phyloP scores from a whole-genome alignment of 2,888 invertebrate genomes.

The Pasiphila rectangulata region DNA sequence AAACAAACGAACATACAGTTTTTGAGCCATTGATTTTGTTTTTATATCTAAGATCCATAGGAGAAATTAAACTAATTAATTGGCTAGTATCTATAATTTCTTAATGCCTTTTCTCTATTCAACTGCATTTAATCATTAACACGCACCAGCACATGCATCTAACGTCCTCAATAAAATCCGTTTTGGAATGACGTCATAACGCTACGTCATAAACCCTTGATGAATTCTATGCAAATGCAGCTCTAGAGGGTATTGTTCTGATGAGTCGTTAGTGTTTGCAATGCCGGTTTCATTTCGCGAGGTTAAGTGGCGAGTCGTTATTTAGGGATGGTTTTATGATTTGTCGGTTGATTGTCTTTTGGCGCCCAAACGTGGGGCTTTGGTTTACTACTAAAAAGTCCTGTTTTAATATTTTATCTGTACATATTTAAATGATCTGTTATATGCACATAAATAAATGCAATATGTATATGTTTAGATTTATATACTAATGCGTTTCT shows the following conservation, averaged over 20 bases:
- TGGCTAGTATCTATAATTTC: neutral
- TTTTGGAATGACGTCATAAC: slow-evolving; percentile 44
- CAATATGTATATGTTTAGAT: too few species aligned
- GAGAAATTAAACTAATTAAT: too few species aligned
- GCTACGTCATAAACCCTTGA: slow-evolving; percentile 33
- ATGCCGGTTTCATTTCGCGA: slow-evolving; percentile 23
- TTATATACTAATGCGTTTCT: too few species aligned
- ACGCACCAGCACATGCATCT: slow-evolving; percentile 1
- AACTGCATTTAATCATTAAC: slow-evolving; percentile 1
- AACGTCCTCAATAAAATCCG: slow-evolving; percentile 36
- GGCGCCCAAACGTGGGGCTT: too few species aligned
- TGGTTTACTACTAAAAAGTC: too few species aligned
- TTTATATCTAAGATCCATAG: too few species aligned
- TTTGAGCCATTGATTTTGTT: too few species aligned
- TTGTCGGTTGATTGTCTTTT: slow-evolving; percentile 11
- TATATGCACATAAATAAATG: too few species aligned
- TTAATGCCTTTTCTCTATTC: neutral
- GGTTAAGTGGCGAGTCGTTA: slow-evolving; percentile 24
- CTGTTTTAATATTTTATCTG: too few species aligned
- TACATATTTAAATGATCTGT: too few species aligned
- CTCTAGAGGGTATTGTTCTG: slow-evolving; percentile 39
- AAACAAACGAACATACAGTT: too few species aligned
- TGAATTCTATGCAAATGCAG: slow-evolving; percentile 55
- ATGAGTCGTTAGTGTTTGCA: slow-evolving; percentile 36
- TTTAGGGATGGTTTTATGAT: slow-evolving; percentile 27